Conservation (phyloP, 2,797 vertebrate genomes). For the Myiothlypis coronata region DNA sequence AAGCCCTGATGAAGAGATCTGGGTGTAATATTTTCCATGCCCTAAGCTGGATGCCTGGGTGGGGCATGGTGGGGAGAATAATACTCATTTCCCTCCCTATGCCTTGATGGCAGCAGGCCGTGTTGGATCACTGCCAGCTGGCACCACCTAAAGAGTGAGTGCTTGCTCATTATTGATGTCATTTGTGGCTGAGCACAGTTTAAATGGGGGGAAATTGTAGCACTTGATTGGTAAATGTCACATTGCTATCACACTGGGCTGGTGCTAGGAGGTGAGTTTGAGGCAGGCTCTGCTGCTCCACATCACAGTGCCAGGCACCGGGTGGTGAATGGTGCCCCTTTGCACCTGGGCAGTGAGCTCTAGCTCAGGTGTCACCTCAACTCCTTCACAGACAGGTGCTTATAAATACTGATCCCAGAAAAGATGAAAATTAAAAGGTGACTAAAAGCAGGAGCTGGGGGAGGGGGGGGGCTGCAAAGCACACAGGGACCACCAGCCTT, state of each 20-base stretch:
- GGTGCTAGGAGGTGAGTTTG: neutral
- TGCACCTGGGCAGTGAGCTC: neutral
- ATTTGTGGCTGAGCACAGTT: neutral
- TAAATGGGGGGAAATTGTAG: neutral
- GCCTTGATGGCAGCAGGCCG: neutral
- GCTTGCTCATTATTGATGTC: neutral
- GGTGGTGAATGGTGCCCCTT: neutral
- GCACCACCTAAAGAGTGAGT: neutral
- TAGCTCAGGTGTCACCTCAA: neutral
- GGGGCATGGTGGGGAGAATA: neutral
- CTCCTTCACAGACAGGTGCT: neutral
- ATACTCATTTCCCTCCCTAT: neutral
- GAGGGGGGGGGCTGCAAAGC: neutral
- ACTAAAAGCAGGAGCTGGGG: neutral
- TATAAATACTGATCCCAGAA: neutral
- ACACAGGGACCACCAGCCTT: neutral
- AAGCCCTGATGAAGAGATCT: neutral
- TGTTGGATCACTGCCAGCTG: neutral
- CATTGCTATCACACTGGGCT: neutral
- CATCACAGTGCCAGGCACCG: fast-evolving
- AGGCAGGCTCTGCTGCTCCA: neutral
- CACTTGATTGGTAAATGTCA: neutral
- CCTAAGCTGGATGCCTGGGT: neutral
- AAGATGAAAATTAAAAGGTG: neutral
- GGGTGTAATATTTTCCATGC: neutral